These are phyloP conservation scores for Eupithecia pulchellata DNA, from an alignment of 2,888 invertebrate species.

Conservation along the genomic window DNA sequence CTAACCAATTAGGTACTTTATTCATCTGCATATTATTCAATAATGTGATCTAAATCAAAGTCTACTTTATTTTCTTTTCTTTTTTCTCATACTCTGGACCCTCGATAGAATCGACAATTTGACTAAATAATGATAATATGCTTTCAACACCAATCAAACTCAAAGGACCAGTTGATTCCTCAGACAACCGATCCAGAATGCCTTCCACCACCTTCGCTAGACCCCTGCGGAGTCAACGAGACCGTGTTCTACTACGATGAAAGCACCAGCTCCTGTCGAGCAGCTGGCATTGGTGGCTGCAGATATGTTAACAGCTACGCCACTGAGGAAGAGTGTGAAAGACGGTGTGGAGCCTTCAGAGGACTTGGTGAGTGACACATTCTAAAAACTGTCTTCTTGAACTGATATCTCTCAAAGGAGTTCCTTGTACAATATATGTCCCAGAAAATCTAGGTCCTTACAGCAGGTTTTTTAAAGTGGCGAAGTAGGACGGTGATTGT, in stretches of 20 bases:
- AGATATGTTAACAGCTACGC: conserved; percentile 90
- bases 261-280: conserved; percentile 81
- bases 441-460: too few species aligned
- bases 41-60: background rate
- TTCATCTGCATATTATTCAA: background rate
- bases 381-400: background rate
- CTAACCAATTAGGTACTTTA: background rate
- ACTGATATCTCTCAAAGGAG: background rate
- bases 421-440: too few species aligned
- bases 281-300: conserved; percentile 83
- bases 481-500: too few species aligned
- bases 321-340: conserved; percentile 90
- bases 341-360: conserved; percentile 90
- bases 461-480: too few species aligned
- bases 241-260: conserved; percentile 91
- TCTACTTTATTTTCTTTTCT: background rate
- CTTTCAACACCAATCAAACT: background rate
- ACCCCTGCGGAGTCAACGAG: conserved; percentile 88
- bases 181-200: conserved; percentile 75
- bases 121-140: background rate
- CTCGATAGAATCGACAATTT: background rate
- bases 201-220: conserved; percentile 86
- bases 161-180: background rate
- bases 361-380: conserved; percentile 86
- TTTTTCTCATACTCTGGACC: background rate